Conservation (phyloP, 2,113 vertebrate genomes). For the Pelvicachromis taeniatus region DNA sequence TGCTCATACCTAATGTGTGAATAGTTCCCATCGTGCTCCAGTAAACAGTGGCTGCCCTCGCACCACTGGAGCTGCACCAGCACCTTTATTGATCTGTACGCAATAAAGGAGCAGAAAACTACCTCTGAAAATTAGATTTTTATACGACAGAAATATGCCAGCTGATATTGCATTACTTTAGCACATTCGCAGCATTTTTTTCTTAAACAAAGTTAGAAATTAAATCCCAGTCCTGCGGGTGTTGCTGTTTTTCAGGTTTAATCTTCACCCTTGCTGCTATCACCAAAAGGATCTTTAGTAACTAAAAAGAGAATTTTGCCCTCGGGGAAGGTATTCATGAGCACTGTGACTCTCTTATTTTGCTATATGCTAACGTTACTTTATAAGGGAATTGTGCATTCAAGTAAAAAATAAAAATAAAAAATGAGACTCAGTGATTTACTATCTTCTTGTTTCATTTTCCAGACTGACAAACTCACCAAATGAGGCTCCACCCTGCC, state of each 20-base stretch:
- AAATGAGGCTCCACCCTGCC: background rate
- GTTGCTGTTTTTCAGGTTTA: constrained; percentile 39
- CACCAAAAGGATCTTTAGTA: constrained; percentile 39
- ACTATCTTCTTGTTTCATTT: background rate
- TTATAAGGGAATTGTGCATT: background rate
- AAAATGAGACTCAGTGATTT: background rate
- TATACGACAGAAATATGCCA: constrained; percentile 63
- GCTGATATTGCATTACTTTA: constrained; percentile 61
- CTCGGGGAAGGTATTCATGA: background rate
- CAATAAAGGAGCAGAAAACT: constrained; percentile 64
- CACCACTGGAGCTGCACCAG: constrained; percentile 42
- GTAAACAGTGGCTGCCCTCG: constrained; percentile 56
- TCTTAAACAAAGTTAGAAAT: constrained; percentile 60
- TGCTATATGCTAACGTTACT: background rate
- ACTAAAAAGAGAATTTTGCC: constrained; percentile 3
- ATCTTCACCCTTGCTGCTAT: constrained; percentile 14
- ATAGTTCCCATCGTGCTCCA: constrained; percentile 48
- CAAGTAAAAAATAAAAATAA: background rate
- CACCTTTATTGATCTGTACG: constrained; percentile 68
- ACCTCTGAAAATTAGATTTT: constrained; percentile 68
- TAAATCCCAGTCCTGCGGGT: constrained; percentile 54
- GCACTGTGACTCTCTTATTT: background rate
- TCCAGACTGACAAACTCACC: background rate
- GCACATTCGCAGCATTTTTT: constrained; percentile 46
- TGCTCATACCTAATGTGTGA: constrained; percentile 62